Evolutionary conservation across 2,113 vertebrate genomes (phyloP), one percentile per base, ranked within the genome.

Genomic region (Aptenodytes forsteri): DNA sequence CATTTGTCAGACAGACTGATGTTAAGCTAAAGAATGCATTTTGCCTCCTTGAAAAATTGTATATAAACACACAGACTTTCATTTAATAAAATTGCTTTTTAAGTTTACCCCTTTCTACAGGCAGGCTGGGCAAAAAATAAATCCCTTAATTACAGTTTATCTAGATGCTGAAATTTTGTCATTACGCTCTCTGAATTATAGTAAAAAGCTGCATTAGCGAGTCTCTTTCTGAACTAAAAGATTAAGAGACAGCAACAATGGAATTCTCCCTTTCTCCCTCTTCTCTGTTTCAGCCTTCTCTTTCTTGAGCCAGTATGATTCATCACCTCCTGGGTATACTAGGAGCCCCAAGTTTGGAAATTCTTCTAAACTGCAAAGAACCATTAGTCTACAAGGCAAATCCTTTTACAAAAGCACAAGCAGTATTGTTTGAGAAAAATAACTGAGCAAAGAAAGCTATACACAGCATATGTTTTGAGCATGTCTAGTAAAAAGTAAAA

Each of bases 281-380:
- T 79, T 86, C 61, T 65, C 62, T 88, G 46, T 83, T 95, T 42
- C 67, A 80, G 73, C 32, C 64, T 76, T 62, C 52, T 79, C 73
- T 84, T 94, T 87, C 83, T 89, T 86, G 71, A 96, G 87, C 77
- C 91, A 92, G 59, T 50, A 82, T 95, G 91, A 93, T 96, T 97
- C 93, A 96, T 88, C 85, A 94, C 73, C 90, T 95, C 89, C 69
- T 90, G 93, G 84, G 72, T 83, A 90, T 83, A 92, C 71, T 38
- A 87, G 78, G 69, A 97, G 54, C 87, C 87, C 65, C 85, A 97
- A 91, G 81, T 97, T 97, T 93, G 96, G 93, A 98, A 98, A 97
- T 95, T 72, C 83, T 93, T 94, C 91, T 97, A 36, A 78, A 91
- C 86, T 91, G 18, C 22, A 7, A 90, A 93, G 76, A 94, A 83